Evolutionary conservation across 2,113 vertebrate genomes (phyloP).

Genomic region (Indicator maculatus): DNA sequence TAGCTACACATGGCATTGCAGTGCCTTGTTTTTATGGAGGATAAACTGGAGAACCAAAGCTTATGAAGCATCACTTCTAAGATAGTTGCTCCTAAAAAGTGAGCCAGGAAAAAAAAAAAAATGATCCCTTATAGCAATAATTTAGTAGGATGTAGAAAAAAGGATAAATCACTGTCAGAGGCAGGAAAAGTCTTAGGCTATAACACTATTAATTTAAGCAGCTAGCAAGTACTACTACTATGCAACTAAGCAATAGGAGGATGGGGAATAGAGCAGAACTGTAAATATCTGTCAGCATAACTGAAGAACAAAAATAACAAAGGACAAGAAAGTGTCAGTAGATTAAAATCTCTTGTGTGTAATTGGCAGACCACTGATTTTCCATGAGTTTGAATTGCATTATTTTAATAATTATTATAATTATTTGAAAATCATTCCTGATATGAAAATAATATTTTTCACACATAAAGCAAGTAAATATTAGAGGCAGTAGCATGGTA

Average conservation of each 20-base stretch:
- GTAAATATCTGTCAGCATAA: neutral
- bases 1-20: neutral
- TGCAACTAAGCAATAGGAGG: neutral
- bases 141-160: neutral
- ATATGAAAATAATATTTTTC: neutral
- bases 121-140: neutral
- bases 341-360: neutral
- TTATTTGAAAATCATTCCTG: neutral
- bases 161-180: neutral
- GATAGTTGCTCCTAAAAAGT: neutral
- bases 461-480: neutral
- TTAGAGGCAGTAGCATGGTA: neutral
- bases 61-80: neutral
- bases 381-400: neutral
- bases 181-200: neutral
- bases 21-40: neutral
- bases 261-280: neutral
- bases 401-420: neutral
- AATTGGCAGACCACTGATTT: neutral
- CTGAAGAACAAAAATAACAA: neutral
- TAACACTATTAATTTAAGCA: neutral
- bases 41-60: neutral
- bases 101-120: neutral
- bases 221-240: neutral
- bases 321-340: neutral